Evolutionary conservation across 2,113 vertebrate genomes (phyloP).

Genomic region (Nothoprocta pentlandii): DNA sequence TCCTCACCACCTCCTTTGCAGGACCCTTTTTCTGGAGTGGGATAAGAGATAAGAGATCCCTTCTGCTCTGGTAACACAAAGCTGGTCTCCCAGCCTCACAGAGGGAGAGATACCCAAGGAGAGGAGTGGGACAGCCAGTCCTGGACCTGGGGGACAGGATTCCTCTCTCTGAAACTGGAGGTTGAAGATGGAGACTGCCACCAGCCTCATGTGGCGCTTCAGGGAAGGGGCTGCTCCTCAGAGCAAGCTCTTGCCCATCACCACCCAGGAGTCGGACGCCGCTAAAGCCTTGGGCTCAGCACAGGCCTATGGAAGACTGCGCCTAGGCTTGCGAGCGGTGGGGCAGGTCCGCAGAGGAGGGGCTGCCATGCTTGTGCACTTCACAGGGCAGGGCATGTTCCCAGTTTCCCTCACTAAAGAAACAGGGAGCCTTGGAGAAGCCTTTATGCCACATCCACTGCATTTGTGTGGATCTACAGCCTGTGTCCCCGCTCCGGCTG

Average conservation of each 20-base stretch:
- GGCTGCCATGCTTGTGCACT: too few relatives aligned
- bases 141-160: background rate
- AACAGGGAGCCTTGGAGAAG: background rate
- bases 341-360: too few relatives aligned
- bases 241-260: too few relatives aligned
- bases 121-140: background rate
- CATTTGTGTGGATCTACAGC: background rate
- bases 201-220: background rate
- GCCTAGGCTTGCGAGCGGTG: too few relatives aligned
- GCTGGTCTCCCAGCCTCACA: background rate
- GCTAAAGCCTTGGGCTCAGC: too few relatives aligned
- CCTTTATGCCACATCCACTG: background rate
- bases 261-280: too few relatives aligned
- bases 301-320: too few relatives aligned
- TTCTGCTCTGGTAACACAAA: background rate
- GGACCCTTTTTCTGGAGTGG: background rate
- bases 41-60: background rate
- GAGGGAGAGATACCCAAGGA: background rate
- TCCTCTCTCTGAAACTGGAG: background rate
- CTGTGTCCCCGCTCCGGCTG: background rate
- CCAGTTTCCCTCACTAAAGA: fast-evolving
- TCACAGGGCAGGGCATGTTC: background rate
- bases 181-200: background rate
- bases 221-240: background rate
- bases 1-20: background rate